These are phyloP conservation scores for Rhinolophus ferrumequinum DNA, from an alignment of 2,113 vertebrate genomes.

Conservation along the genomic window DNA sequence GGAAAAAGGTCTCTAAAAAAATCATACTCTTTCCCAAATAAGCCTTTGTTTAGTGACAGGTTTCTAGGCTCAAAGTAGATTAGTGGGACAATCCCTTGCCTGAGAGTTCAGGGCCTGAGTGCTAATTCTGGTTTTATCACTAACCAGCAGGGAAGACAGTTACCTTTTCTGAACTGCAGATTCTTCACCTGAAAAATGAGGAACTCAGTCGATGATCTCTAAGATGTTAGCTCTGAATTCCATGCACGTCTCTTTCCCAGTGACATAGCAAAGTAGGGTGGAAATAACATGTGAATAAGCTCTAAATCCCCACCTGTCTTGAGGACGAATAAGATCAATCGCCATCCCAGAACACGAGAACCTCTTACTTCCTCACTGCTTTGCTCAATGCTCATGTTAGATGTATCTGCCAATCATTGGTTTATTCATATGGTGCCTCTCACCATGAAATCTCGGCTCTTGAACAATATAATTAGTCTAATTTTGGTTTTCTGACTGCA, in stretches of 20 bases:
- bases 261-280: neutral
- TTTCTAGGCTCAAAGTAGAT: neutral
- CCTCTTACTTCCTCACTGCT: neutral
- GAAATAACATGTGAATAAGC: neutral
- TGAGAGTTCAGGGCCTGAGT: neutral
- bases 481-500: constrained; percentile 62
- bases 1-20: neutral
- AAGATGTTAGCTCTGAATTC: neutral
- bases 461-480: constrained; percentile 52
- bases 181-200: neutral
- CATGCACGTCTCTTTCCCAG: neutral
- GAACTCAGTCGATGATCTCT: neutral
- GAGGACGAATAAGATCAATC: neutral
- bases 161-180: neutral
- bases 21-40: neutral
- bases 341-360: neutral
- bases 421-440: neutral
- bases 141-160: neutral
- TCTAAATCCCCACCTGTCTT: neutral
- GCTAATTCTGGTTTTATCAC: neutral
- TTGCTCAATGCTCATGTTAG: neutral
- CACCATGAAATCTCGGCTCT: neutral
- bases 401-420: neutral
- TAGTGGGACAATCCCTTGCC: neutral
- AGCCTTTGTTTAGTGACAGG: neutral